phyloP scores from a whole-genome alignment of 1,140 invertebrate species.

The Marisa cornuarietis region DNA sequence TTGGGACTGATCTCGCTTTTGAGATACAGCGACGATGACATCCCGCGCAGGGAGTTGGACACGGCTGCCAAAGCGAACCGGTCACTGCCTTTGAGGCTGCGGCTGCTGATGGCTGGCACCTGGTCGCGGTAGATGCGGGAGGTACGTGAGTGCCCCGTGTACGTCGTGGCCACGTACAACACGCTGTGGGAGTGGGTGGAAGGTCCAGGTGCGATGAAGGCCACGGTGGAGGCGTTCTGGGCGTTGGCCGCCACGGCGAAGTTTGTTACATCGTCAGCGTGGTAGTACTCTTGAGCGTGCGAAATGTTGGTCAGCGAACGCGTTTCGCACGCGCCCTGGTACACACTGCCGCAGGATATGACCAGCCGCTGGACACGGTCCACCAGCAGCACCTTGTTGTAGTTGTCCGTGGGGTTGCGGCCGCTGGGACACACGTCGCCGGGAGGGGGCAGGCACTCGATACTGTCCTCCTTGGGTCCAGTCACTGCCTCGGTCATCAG shows the following conservation, averaged over 20 bases:
- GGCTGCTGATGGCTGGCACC: conserved; percentile 44
- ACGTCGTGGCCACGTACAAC: conserved; percentile 51
- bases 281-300: conserved; percentile 80
- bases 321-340: conserved; percentile 87
- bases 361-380: conserved; percentile 88
- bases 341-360: conserved; percentile 91
- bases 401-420: conserved; percentile 82
- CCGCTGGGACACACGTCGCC: conserved; percentile 59
- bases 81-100: conserved; percentile 36
- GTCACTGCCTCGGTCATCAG: conserved; percentile 82
- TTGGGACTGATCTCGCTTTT: conserved; percentile 39
- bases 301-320: conserved; percentile 89
- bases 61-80: conserved; percentile 39
- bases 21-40: conserved; percentile 43
- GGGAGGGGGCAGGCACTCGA: conserved; percentile 34
- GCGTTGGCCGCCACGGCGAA: conserved; percentile 92
- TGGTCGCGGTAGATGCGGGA: conserved; percentile 32
- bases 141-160: conserved; percentile 36
- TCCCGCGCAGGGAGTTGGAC: conserved; percentile 37
- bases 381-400: conserved; percentile 93
- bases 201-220: conserved; percentile 89
- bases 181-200: conserved; percentile 31
- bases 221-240: conserved; percentile 91
- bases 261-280: conserved; percentile 75
- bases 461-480: conserved; percentile 52